Percentiles rank a stretch among this genome's conserved stretches.
These are phyloP conservation scores for Melospiza melodia DNA, from an alignment of 2,113 vertebrate genomes.

Conservation along the genomic window DNA sequence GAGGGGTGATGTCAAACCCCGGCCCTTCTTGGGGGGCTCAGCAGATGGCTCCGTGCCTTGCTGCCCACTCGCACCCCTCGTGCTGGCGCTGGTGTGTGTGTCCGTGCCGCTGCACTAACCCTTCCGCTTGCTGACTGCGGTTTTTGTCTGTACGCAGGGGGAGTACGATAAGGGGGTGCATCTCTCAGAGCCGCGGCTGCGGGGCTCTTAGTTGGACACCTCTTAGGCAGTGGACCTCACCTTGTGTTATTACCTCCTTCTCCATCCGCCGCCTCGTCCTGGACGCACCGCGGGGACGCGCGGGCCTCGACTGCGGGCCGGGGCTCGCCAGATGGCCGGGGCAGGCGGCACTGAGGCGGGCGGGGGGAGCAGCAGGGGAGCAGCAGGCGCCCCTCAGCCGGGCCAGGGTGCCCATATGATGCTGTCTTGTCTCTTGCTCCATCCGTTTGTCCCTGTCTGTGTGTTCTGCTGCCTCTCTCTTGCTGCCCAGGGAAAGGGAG, in stretches of 20 bases:
- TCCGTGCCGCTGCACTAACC: slow-evolving; percentile 73
- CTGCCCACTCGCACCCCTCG: neutral
- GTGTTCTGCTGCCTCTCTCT: slow-evolving; percentile 57
- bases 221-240: slow-evolving; percentile 78
- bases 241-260: slow-evolving; percentile 74
- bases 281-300: slow-evolving; percentile 47
- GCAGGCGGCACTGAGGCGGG: slow-evolving; percentile 13
- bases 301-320: slow-evolving; percentile 60
- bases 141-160: slow-evolving; percentile 88
- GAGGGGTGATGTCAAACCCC: accelerated
- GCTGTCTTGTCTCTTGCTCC: slow-evolving; percentile 65
- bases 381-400: slow-evolving; percentile 9
- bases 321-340: slow-evolving; percentile 23
- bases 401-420: slow-evolving; percentile 44
- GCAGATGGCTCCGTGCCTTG: neutral
- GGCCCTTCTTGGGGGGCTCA: neutral
- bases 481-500: slow-evolving; percentile 23
- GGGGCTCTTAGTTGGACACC: slow-evolving; percentile 76
- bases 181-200: slow-evolving; percentile 69
- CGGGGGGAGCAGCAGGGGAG: neutral
- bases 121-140: slow-evolving; percentile 83
- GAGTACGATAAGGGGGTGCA: slow-evolving; percentile 83
- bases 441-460: slow-evolving; percentile 71
- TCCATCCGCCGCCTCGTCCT: slow-evolving; percentile 61
- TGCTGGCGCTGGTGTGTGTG: neutral